Evolutionary conservation across 1,140 invertebrate genomes (phyloP), one percentile per base, ranked within the genome.

Genomic region (Trachelipus rathkii): DNA sequence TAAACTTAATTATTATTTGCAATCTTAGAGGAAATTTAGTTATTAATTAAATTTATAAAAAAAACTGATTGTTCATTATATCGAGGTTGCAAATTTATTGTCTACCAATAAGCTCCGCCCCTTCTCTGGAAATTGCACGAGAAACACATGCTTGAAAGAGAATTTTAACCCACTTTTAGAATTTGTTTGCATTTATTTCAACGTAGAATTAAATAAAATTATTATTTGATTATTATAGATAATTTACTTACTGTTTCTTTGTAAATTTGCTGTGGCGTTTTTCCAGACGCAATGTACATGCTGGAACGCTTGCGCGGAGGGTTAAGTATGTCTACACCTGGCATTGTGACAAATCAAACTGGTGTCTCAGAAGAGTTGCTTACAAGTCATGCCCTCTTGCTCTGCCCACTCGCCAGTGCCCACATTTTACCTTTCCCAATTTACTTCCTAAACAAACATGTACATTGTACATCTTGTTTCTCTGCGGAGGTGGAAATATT

Each of bases 301-400:
- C 50, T 60, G 50, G 50, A 60, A 19, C 50, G 50, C 50, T 60
- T 60, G 50, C 50, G 50, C 50, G 50, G 50, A 13, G 50, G 50
- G 19, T 8, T 60, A 60, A 60, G 50, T 15, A 60, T 60, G 50
- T 60, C 50, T 60, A 60, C 50, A 60, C 50, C 50, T 60, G 50
- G 50, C 50, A 60, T 60, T 60, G 50, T 60, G 50, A 60, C 50
- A 60, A 60, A 60, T 60, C 50, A 60, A 60, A 60, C 50, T 60
- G 50, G 50, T 60, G 50, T 60, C 50, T 60, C 19, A 15, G 19
- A 2, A 19, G 11, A 15, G 11, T 19, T 60, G 50, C 50, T 15
- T 19, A 60, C 11, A 19, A 60, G 19, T 60, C 50, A 19, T 60
- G 19, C 50, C 50, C 50, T 60, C 19, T 33, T 33, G 33, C 8